Percentiles rank a stretch among this genome's conserved stretches.
Conservation (phyloP, 2,797 vertebrate species). For the Propithecus deckenii region DNA sequence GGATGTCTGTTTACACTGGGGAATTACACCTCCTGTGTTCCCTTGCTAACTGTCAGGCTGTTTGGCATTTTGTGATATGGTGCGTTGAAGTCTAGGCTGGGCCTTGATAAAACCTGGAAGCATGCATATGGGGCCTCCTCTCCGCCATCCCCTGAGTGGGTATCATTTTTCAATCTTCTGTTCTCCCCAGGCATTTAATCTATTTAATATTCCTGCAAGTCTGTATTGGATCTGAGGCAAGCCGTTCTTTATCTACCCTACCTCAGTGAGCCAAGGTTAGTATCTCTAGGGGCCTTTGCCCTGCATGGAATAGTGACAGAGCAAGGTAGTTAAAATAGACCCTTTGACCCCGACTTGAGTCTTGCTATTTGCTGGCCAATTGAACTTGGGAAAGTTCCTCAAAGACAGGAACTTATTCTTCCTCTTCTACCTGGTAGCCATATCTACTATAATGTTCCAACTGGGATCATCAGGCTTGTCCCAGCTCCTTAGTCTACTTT, state of each 20-base stretch:
- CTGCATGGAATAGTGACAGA: not conserved
- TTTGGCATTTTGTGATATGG: not conserved
- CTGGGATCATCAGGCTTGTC: not conserved
- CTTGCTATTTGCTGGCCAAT: not conserved
- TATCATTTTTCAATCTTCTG: not conserved
- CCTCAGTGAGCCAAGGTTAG: not conserved
- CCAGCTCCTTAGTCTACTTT: not conserved
- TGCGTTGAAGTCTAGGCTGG: not conserved
- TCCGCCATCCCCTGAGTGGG: not conserved
- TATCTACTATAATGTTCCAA: not conserved
- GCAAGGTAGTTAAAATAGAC: not conserved
- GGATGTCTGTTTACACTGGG: not conserved
- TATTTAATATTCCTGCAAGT: not conserved
- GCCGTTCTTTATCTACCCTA: not conserved
- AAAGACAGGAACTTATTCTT: not conserved
- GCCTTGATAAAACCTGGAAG: not conserved
- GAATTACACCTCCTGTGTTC: not conserved
- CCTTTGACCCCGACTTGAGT: not conserved
- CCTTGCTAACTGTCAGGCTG: not conserved
- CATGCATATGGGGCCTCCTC: not conserved
- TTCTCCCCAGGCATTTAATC: not conserved
- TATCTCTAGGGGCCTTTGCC: not conserved
- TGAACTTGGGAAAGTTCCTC: not conserved
- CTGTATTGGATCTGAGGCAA: not conserved
- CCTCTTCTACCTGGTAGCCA: not conserved